Evolutionary conservation across 2,888 invertebrate species (phyloP).

Genomic region (Cosmopolites sordidus): DNA sequence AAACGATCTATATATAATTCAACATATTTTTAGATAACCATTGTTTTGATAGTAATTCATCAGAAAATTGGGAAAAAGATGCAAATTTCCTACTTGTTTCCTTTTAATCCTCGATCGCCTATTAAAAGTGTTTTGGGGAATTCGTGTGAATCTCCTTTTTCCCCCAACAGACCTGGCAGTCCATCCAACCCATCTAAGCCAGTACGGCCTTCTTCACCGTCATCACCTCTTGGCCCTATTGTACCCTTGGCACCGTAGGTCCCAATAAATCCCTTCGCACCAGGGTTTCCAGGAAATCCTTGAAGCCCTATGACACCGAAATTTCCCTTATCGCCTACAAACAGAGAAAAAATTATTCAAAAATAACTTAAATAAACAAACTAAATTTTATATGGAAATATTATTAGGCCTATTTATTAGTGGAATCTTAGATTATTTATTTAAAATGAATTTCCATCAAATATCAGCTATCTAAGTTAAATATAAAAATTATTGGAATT

Average conservation of each 20-base stretch:
- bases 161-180: conserved; percentile 49
- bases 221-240: conserved; percentile 53
- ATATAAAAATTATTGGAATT: too few relatives aligned
- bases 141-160: conserved; percentile 56
- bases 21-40: too few relatives aligned
- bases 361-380: not conserved
- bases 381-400: too few relatives aligned
- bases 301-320: conserved; percentile 53
- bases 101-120: conserved; percentile 51
- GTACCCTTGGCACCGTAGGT: conserved; percentile 29
- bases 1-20: too few relatives aligned
- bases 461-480: too few relatives aligned
- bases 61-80: too few relatives aligned
- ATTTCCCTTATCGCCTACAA: conserved; percentile 43
- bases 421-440: too few relatives aligned
- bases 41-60: not conserved
- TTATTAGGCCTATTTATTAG: too few relatives aligned
- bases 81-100: conserved; percentile 40
- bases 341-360: too few relatives aligned
- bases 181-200: conserved; percentile 47
- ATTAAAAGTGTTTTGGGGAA: conserved; percentile 50
- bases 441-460: too few relatives aligned
- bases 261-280: conserved; percentile 30
- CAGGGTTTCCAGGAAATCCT: conserved; percentile 48
- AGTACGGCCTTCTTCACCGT: conserved; percentile 40